Base-by-base conservation (phyloP, 2,797 vertebrate genomes). In the Philypnodon macrostomus region DNA sequence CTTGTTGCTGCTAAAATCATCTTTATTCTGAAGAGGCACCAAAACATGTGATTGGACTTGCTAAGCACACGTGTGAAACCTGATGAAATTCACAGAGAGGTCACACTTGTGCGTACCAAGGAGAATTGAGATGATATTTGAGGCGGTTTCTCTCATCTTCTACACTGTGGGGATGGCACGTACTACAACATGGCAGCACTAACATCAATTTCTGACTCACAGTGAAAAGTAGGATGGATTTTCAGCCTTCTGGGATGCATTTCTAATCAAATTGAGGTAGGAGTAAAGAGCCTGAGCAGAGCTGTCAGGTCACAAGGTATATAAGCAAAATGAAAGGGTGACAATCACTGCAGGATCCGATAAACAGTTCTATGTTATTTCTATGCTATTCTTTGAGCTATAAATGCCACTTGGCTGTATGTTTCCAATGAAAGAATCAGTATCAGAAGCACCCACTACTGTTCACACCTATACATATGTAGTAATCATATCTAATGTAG, bases 161-260 rank as follows among this genome's bases (percentile, higher is more conserved):
- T 72, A 36, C 59, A 57, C 66, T 64, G 64, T 59, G 70, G 63
- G 63, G 74, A 78, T 53, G 71, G 71, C 73, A 79, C 68, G 47
- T 75, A 78, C 66, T 75, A 77, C 62, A 72, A 80, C 75, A 78
- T 70, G 41, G 67, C 63, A 67, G 77, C 63, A 23, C 75, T 82
- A 81, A 84, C 80, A 83, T 78, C 73, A 75, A 81, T 82, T 82
- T 83, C 67, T 73, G 58, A 67, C 77, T 77, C 74, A 79, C 69
- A 64, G 73, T 67, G 73, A 33, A 77, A 71, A 75, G 58, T 38
- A 77, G 71, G 78, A 79, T 79, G 55, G 68, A 77, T 79, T 79
- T 77, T 53, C 59, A 47, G 58, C 63, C 73, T 76, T 77, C 63
- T 72, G 76, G 70, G 76, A 83, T 76, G 54, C 60, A 67, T 67